Conservation (phyloP, 2,888 invertebrate genomes). For the Calameuta filiformis region DNA sequence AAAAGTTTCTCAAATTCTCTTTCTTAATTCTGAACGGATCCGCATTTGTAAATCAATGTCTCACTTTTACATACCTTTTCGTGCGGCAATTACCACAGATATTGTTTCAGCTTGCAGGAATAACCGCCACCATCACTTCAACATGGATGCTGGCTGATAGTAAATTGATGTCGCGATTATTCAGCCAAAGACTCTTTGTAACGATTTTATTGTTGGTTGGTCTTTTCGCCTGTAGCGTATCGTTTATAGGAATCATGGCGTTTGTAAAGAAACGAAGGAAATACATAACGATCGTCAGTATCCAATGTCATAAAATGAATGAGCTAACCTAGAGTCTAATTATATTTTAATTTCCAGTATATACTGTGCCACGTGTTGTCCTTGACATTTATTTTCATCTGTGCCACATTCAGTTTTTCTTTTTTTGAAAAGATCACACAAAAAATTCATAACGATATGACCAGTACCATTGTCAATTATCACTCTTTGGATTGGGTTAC, state of each 20-base stretch:
- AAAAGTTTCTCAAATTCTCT: conserved; percentile 36
- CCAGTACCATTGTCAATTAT: conserved; percentile 40
- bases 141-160: conserved; percentile 44
- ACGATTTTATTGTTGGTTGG: conserved; percentile 40
- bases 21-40: conserved; percentile 42
- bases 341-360: conserved; percentile 38
- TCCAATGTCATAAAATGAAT: not conserved
- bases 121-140: conserved; percentile 39
- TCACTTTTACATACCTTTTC: not conserved
- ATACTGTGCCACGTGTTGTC: conserved; percentile 36
- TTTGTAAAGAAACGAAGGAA: conserved; percentile 36
- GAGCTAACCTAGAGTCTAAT: not conserved
- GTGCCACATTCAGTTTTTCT: conserved; percentile 42
- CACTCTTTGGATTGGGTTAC: conserved; percentile 37
- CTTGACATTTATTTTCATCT: conserved; percentile 40
- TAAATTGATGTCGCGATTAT: conserved; percentile 44
- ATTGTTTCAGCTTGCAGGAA: conserved; percentile 43
- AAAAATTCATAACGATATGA: conserved; percentile 46
- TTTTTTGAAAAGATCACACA: conserved; percentile 44
- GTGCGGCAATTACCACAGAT: not conserved
- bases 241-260: conserved; percentile 44
- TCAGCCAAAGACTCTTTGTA: conserved; percentile 43
- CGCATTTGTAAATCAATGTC: conserved; percentile 39
- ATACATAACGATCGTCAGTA: conserved; percentile 34
- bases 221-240: conserved; percentile 28